phyloP scores from a whole-genome alignment of 2,888 invertebrate species.

The Ormyrus pomaceus region DNA sequence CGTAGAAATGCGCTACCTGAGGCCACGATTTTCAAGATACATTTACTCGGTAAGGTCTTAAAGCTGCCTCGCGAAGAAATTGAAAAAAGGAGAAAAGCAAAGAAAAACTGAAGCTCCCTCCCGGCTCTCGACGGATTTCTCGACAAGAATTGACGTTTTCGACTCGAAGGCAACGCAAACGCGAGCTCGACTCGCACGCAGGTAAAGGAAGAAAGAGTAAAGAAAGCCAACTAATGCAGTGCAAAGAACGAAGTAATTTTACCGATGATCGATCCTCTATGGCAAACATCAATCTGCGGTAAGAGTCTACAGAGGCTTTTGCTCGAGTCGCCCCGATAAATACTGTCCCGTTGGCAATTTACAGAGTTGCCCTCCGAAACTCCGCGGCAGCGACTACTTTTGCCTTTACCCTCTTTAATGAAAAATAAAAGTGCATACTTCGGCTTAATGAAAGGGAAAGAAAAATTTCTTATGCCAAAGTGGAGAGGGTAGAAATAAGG shows the following conservation, averaged over 20 bases:
- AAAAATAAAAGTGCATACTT: neutral
- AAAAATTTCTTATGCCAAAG: no score
- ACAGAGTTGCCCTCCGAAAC: slow-evolving; percentile 5
- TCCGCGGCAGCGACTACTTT: slow-evolving; percentile 16
- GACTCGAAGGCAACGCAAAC: neutral
- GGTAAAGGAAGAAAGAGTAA: slow-evolving; percentile 8
- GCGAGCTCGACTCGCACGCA: slow-evolving; percentile 5
- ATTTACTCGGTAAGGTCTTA: neutral
- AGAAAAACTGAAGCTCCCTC: neutral
- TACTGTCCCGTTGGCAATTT: slow-evolving; percentile 32
- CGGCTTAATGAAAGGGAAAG: no score
- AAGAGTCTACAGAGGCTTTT: slow-evolving; percentile 8
- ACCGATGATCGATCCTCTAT: slow-evolving; percentile 48
- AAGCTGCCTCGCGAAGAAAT: neutral
- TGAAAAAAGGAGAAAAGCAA: neutral
- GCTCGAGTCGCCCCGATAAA: no score
- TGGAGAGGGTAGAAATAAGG: no score
- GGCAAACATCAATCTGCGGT: slow-evolving; percentile 49
- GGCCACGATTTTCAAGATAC: neutral
- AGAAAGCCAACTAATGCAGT: slow-evolving; percentile 25
- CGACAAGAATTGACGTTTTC: slow-evolving; percentile 14
- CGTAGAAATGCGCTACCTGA: no score
- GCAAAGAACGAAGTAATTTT: slow-evolving; percentile 46
- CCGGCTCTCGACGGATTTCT: neutral
- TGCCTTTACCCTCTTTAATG: slow-evolving; percentile 18